Base-by-base conservation (phyloP, 2,797 vertebrate species). In the Hephaestus fuliginosus region DNA sequence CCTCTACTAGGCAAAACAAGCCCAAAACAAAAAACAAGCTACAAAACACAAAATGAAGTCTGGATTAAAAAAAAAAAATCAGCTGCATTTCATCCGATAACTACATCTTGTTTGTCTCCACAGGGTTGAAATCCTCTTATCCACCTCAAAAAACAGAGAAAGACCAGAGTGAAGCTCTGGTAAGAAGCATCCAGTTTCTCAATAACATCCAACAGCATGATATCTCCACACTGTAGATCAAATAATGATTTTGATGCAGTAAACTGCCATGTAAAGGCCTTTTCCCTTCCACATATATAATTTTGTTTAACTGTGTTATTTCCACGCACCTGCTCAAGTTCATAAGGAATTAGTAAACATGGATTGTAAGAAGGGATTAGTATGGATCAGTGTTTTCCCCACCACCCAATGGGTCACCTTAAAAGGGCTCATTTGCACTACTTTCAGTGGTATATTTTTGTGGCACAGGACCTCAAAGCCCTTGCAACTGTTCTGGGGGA, bases 121-220 rank as follows among this genome's bases (percentile, higher is more conserved):
- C 25, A 96, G 96, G 93, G 71, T 73, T 93, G 86, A 96, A 95
- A 82, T 80, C 93, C 7, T 76, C 78, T 2, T 86, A 86, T 77
- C 74, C 76, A 14, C 62, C 92, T 69, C 89, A 92, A 66, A 93
- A 92, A 72, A 56, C 90, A 80, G 93, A 95, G 69, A 96, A 94
- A 89, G 89, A 94, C 53, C 90, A 91, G 80, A 90, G 74, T 86
- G 93, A 94, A 91, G 86, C 90, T 90, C 90, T 86, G 93, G 96
- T 96, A 88, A 94, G 95, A 86, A 30, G 53, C 33, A 39, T 48
- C n/a, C 15, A 52, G 3, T 55, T 78, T 44, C 2, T 64, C 25
- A 58, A 1, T 33, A 11, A 77, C 41, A 58, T 15, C 9, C 18
- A 60, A 12, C 33, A 69, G 76, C 46, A 61, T 57, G 30, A 70